A percentile compares a stretch with the other conserved stretches of the same genome.
These are phyloP conservation scores for Lepidocyrtoides sp. DNA, from an alignment of 2,888 invertebrate species.

Conservation along the genomic window DNA sequence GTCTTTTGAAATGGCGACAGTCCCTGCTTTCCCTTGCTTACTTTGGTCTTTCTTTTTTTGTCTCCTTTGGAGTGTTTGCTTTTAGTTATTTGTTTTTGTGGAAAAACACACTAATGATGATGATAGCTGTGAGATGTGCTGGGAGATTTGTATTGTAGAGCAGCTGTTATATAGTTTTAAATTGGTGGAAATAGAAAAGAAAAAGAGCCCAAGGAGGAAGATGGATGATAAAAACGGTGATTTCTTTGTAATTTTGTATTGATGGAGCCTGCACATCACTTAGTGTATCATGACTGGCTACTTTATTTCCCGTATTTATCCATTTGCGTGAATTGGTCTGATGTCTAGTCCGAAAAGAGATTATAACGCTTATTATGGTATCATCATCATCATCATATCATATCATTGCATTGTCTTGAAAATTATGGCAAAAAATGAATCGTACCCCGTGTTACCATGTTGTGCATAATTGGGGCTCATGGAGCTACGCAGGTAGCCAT, in stretches of 20 bases:
- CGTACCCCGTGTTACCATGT: too few species aligned
- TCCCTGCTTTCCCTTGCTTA: slow-evolving; percentile 64
- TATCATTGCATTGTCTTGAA: too few species aligned
- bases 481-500: too few species aligned
- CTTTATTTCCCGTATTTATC: slow-evolving; percentile 70
- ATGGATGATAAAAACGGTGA: slow-evolving; percentile 53
- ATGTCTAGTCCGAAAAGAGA: slow-evolving; percentile 66
- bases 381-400: slow-evolving; percentile 30
- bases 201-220: neutral
- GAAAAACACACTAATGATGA: slow-evolving; percentile 59
- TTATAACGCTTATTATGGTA: slow-evolving; percentile 56
- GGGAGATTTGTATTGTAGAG: neutral
- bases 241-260: slow-evolving; percentile 73
- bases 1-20: slow-evolving; percentile 73
- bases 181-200: slow-evolving; percentile 24
- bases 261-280: slow-evolving; percentile 68
- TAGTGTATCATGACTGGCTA: slow-evolving; percentile 64
- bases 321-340: slow-evolving; percentile 67
- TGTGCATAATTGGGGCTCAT: too few species aligned
- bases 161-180: slow-evolving; percentile 50
- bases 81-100: slow-evolving; percentile 54
- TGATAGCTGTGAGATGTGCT: neutral
- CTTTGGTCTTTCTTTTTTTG: slow-evolving; percentile 18
- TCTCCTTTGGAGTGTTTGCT: neutral
- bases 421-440: slow-evolving; percentile 48